phyloP scores from a whole-genome alignment of 1,140 invertebrate genomes.

The Ips nitidus region DNA sequence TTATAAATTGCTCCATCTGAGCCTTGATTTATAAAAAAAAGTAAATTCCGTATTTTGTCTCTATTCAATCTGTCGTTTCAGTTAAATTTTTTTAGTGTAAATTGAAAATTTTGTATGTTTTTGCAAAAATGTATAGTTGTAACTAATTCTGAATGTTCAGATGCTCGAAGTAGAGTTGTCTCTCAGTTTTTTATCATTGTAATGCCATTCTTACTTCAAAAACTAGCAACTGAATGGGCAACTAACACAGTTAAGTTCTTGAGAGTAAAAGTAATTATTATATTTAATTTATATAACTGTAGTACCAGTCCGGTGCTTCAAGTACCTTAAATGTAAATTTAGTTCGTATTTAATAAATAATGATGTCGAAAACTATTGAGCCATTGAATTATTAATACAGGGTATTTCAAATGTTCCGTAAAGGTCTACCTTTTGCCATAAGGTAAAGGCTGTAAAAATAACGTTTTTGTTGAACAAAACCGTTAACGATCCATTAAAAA shows the following conservation, averaged over 20 bases:
- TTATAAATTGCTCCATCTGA: constrained; percentile 7
- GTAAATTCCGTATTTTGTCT: constrained; percentile 6
- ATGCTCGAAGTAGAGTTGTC: constrained; percentile 15
- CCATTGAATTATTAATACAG: background rate
- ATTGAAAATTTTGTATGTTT: constrained; percentile 20
- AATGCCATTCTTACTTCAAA: constrained; percentile 17
- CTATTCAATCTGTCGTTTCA: background rate
- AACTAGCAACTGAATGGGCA: constrained; percentile 1
- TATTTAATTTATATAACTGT: constrained; percentile 31
- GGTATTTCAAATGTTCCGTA: no score
- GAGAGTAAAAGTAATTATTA: background rate
- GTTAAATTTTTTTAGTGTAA: constrained; percentile 10
- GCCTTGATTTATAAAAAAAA: constrained; percentile 5
- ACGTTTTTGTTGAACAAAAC: no score
- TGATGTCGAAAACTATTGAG: constrained; percentile 8
- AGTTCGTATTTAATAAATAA: constrained; percentile 31
- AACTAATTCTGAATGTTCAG: constrained; percentile 28
- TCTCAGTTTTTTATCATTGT: constrained; percentile 13
- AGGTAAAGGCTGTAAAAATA: no score
- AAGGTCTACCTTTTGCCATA: no score
- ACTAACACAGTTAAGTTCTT: background rate
- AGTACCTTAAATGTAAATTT: constrained; percentile 33
- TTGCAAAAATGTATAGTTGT: constrained; percentile 20
- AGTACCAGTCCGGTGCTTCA: constrained; percentile 16
- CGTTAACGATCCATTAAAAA: no score